Percentiles rank a stretch among this genome's conserved stretches.
These are phyloP conservation scores for Cyprinodon tularosa DNA, from an alignment of 2,113 vertebrate species.

Conservation along the genomic window DNA sequence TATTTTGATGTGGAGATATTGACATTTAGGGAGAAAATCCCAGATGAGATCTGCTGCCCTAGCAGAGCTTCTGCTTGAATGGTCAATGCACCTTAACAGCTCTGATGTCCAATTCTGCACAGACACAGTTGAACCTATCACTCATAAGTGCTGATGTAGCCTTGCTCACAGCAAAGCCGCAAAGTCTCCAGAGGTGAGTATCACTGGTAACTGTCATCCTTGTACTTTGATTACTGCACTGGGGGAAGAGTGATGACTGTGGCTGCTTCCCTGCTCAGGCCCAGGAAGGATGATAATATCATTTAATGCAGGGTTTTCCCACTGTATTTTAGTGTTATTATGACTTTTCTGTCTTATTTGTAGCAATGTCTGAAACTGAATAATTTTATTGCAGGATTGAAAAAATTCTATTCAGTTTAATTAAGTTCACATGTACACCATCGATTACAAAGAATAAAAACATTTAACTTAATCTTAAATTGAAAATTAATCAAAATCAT, in stretches of 20 bases:
- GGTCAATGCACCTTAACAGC: constrained; percentile 23
- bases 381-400: no score
- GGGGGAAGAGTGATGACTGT: constrained; percentile 65
- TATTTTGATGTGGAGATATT: constrained; percentile 31
- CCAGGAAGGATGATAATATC: constrained; percentile 19
- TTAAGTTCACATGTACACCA: no score
- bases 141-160: constrained; percentile 72
- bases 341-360: no score
- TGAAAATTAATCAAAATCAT: no score
- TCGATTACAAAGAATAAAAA: no score
- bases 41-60: constrained; percentile 44
- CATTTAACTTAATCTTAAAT: no score
- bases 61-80: constrained; percentile 51
- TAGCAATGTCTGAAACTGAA: no score
- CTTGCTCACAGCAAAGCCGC: constrained; percentile 33
- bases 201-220: constrained; percentile 69
- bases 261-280: constrained; percentile 41
- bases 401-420: no score
- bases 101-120: constrained; percentile 66
- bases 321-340: no score
- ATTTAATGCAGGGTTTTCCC: not conserved
- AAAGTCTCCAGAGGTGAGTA: constrained; percentile 61
- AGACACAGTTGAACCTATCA: constrained; percentile 56
- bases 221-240: constrained; percentile 61
- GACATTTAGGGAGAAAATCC: constrained; percentile 30